Conservation (phyloP, 2,113 vertebrate species). For the Silurus glanis region DNA sequence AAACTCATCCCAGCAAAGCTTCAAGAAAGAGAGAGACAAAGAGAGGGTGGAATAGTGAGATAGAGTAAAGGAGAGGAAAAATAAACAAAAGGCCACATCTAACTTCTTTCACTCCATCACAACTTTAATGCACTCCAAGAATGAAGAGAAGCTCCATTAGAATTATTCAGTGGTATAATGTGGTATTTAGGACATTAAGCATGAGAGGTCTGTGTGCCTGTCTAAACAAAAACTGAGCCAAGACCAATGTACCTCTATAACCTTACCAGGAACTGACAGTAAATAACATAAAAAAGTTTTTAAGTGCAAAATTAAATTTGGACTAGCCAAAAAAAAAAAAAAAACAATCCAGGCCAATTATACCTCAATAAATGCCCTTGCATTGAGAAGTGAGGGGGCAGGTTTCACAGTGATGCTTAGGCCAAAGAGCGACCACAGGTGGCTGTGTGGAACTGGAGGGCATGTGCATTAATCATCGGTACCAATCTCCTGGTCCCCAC, state of each 20-base stretch:
- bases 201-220: conserved; percentile 42
- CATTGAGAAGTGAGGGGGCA: conserved; percentile 37
- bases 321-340: conserved; percentile 27
- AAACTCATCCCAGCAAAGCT: conserved; percentile 29
- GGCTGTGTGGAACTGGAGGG: conserved; percentile 68
- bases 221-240: conserved; percentile 43
- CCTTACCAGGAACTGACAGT: conserved; percentile 31
- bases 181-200: conserved; percentile 42
- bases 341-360: conserved; percentile 48
- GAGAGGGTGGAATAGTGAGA: background rate
- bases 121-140: conserved; percentile 22
- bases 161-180: conserved; percentile 37
- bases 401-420: conserved; percentile 41
- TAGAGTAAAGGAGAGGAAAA: conserved; percentile 34
- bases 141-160: conserved; percentile 33
- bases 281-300: conserved; percentile 48
- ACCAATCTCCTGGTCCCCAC: conserved; percentile 69
- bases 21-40: background rate
- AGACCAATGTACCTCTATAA: conserved; percentile 36
- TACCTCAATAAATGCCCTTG: conserved; percentile 49
- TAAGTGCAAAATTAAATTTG: conserved; percentile 39
- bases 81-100: conserved; percentile 39
- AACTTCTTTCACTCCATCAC: conserved; percentile 15
- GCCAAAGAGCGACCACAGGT: conserved; percentile 70
- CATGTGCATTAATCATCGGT: conserved; percentile 81